Base-by-base conservation (phyloP, 2,113 vertebrate genomes). In the Rutilus rutilus region DNA sequence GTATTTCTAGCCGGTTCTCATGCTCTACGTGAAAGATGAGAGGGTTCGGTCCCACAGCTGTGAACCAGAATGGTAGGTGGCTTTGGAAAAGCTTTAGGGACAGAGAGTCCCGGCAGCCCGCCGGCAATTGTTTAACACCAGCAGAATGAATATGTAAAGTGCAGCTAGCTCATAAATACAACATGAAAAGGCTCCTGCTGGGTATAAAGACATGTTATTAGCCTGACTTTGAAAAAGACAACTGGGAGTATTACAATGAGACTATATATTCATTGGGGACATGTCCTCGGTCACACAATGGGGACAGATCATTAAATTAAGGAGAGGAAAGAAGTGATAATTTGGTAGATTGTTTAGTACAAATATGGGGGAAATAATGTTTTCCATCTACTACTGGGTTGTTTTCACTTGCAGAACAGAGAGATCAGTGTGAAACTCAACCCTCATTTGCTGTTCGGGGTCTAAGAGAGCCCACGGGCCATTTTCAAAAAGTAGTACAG, bases 91-190 rank as follows among this genome's bases (percentile, higher is more conserved):
- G 82, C 73, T 82, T 82, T 62, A 21, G 82, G 86, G 77, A 87
- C 54, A 87, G 82, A 86, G 83, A 77, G 75, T 77, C 75, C 75
- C 84, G 87, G 88, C 88, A 91, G 91, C 89, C 85, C 85, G 73
- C 84, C 79, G 84, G 89, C 89, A 90, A 93, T 94, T 93, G 93
- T 94, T 93, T 90, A 89, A 91, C 91, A 88, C 91, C 84, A 85
- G 80, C 82, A 89, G 89, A 93, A 94, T 94, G 94, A 94, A 95
- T 95, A 95, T 95, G 94, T 93, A 95, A 94, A 95, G 93, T 87
- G 91, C 88, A 87, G 89, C 84, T 89, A 86, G 71, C 92, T 93
- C 93, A 94, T 93, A 93, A 94, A 94, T 93, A 94, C 86, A 85
- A 90, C 91, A 90, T 94, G 88, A 95, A 95, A 95, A 89, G 93